Evolutionary conservation across 2,888 invertebrate genomes (phyloP), one percentile per base, ranked within the genome.

Genomic region (Lasioglossum oenotherae): DNA sequence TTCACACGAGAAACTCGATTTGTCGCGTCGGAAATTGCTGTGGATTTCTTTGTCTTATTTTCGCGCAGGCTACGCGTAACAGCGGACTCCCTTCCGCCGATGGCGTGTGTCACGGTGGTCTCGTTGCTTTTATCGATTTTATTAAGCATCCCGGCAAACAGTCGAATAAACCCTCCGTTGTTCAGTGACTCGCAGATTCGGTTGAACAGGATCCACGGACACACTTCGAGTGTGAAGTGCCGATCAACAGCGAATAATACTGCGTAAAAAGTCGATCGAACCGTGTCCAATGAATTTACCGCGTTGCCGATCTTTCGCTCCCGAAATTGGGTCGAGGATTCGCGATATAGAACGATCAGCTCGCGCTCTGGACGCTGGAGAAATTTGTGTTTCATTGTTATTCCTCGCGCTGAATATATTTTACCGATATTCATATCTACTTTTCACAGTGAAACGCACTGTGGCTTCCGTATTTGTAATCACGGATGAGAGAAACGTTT

Each of bases 1-100:
- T 23, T 57, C 31, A 69, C 31, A 2, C 12, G 4, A 16, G 38
- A 79, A 71, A 79, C 14, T 53, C 73, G 41, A 80, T 84, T 69
- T 67, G 67, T 67, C 75, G 60, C 27, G 76, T 41, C 38, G 41
- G 78, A 71, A 82, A 84, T 82, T 71, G 60, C 31, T 57, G 16
- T 8, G 49, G 35, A 74, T n/a, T 53, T 23, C 67, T 81, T 64
- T 35, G 46, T 8, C 46, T 60, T 41, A 60, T 60, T 60, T 60
- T 60, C 27, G 60, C 16, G 60, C 60, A 16, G 53, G 53, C 53
- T 53, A 57, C 53, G 10, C 64, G 64, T 31, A 31, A 64, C 64
- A 64, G 64, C 16, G 31, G 64, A 19, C n/a, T 31, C 31, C 19
- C 19, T 31, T 64, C 31, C 64, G 64, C 3, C 31, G 31, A 35